Base-by-base conservation (phyloP, 2,888 invertebrate genomes). In the Morinoia aosen region DNA sequence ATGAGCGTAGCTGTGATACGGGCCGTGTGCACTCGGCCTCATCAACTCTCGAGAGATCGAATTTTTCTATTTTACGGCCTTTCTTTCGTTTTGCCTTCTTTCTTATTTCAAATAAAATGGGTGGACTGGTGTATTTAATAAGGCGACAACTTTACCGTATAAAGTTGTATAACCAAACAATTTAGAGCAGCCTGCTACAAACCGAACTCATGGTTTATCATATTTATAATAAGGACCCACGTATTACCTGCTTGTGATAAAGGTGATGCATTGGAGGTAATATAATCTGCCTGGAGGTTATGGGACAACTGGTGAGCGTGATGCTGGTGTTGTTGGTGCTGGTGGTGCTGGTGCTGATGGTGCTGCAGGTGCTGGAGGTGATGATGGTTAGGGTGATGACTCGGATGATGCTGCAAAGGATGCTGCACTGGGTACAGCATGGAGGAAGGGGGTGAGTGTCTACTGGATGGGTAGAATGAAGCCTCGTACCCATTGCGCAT, bases 321-420 rank as follows among this genome's bases (percentile, higher is more conserved):
- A 56, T 95, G 91, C 76, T 76, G 76, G 16, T 95, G 95, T 33
- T 95, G 95, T 39, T 95, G 95, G 40, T 95, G 95, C 40, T 95
- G 95, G 57, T 95, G 95, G 25, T 95, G 95, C 57, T 95, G 90
- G 58, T 95, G 95, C 57, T 95, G 91, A 19, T 90, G 95, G 90
- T 95, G 95, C 33, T 95, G 95, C 48, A 90, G 91, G n/a, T 95
- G 95, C 57, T 95, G 95, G 5, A 90, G 95, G 58, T 95, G 90
- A 91, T 95, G 95, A 58, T 56, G 25, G n/a, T 88, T 40, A n/a
- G 40, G 95, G 88, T 95, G 95, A 88, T 95, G 95, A 88, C 88
- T 48, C 16, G 64, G 95, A 88, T 95, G 76, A 48, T 95, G 95
- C 40, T 95, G 95, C n/a, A 88, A 61, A 33, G 64, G 95, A 95